Percentiles rank a stretch among this genome's conserved stretches.
Evolutionary conservation across 92 coral and sea anemone genomes (phyloP).

Genomic region (Epizoanthus scotinus): DNA sequence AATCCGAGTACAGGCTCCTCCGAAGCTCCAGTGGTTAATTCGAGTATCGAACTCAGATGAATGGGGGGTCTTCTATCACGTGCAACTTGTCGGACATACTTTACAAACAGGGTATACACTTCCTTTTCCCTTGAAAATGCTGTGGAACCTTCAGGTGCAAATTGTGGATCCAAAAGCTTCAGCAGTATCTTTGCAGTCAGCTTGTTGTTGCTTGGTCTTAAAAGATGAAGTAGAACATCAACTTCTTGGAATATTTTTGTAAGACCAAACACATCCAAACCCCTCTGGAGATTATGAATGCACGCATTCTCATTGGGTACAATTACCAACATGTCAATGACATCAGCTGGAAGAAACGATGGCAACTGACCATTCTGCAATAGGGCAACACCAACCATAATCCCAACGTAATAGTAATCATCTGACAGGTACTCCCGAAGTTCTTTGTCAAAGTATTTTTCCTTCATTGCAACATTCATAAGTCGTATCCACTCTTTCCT

Average conservation of each 20-base stretch:
- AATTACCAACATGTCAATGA: constrained; percentile 35
- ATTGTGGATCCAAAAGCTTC: constrained; percentile 51
- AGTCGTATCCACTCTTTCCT: constrained; percentile 61
- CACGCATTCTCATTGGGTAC: constrained; percentile 31
- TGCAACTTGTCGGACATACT: constrained; percentile 70
- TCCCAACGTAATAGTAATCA: constrained; percentile 54
- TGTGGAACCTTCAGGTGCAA: constrained; percentile 66
- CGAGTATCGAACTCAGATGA: no score
- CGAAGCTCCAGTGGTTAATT: constrained; percentile 55
- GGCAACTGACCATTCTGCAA: constrained; percentile 62
- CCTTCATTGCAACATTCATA: constrained; percentile 50
- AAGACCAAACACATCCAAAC: constrained; percentile 59
- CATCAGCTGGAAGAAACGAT: constrained; percentile 27
- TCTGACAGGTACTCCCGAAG: constrained; percentile 47
- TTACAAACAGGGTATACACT: constrained; percentile 63
- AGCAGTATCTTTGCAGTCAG: constrained; percentile 65
- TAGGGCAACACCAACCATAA: constrained; percentile 59
- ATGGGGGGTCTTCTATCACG: constrained; percentile 63
- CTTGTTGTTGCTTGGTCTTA: constrained; percentile 51
- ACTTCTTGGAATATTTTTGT: constrained; percentile 36
- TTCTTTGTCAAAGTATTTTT: constrained; percentile 55
- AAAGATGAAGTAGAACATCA: constrained; percentile 57
- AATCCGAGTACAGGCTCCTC: constrained; percentile 79
- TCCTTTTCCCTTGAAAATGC: constrained; percentile 57
- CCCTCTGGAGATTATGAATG: constrained; percentile 52